These are phyloP conservation scores for Scolopax rusticola DNA, from an alignment of 2,797 vertebrate species.

Conservation along the genomic window DNA sequence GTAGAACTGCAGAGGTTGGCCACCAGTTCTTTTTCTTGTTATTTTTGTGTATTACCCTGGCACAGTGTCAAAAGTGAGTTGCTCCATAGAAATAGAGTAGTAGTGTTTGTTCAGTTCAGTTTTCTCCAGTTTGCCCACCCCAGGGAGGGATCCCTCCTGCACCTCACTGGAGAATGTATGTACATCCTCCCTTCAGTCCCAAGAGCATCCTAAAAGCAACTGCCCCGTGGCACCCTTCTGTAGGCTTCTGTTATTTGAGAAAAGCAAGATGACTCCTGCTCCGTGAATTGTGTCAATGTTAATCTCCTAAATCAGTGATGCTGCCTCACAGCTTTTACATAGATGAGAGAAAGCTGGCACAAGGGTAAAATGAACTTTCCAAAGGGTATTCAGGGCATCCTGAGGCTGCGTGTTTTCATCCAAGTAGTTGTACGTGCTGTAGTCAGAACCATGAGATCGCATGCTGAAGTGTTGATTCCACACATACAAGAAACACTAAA, in stretches of 20 bases:
- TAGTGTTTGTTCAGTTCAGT: background rate
- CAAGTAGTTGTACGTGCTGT: background rate
- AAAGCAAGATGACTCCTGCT: constrained; percentile 10
- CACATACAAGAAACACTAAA: background rate
- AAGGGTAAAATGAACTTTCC: constrained; percentile 34
- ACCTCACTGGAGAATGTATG: background rate
- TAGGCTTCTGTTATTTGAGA: background rate
- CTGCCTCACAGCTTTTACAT: constrained; percentile 24
- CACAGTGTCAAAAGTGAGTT: background rate
- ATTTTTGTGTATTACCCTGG: background rate
- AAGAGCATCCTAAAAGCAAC: background rate
- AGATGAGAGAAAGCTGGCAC: constrained; percentile 58
- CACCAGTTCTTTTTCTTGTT: background rate
- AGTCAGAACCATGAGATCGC: background rate
- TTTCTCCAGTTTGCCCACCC: background rate
- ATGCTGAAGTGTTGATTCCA: background rate
- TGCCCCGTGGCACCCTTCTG: background rate
- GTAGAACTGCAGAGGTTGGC: background rate
- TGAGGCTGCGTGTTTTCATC: background rate
- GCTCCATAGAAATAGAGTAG: background rate
- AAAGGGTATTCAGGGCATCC: background rate
- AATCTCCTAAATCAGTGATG: constrained; percentile 37
- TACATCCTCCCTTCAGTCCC: background rate
- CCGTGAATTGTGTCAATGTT: constrained; percentile 1
- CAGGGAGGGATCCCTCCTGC: background rate